These are phyloP conservation scores for Candidula unifasciata DNA, from an alignment of 2,888 invertebrate species.

Conservation along the genomic window DNA sequence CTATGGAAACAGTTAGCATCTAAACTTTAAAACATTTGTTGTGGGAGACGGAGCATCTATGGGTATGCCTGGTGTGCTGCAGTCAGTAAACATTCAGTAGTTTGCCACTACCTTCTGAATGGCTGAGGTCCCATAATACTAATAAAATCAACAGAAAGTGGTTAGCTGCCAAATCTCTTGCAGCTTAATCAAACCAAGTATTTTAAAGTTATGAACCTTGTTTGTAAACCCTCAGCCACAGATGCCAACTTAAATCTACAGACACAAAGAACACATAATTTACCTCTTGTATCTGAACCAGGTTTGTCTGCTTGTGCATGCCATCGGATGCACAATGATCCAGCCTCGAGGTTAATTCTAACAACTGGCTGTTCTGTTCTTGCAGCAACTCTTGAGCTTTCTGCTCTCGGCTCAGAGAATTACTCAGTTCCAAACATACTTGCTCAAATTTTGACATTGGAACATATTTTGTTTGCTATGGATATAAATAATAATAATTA, in stretches of 20 bases:
- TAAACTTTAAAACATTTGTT: too few species aligned
- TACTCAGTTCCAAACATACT: conserved; percentile 73
- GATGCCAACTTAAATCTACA: not conserved
- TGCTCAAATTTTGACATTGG: conserved; percentile 73
- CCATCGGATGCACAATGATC: conserved; percentile 68
- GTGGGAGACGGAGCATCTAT: too few species aligned
- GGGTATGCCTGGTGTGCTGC: too few species aligned
- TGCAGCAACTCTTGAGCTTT: conserved; percentile 73
- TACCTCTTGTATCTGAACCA: conserved; percentile 72
- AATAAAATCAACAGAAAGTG: too few species aligned
- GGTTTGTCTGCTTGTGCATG: conserved; percentile 67
- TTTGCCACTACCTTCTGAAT: too few species aligned
- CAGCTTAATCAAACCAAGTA: too few species aligned
- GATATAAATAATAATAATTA: conserved; percentile 5
- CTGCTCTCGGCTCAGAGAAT: conserved; percentile 72
- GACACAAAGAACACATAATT: not conserved
- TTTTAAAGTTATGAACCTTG: too few species aligned
- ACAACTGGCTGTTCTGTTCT: conserved; percentile 73
- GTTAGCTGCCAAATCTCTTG: too few species aligned
- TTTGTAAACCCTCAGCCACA: too few species aligned
- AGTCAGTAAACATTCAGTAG: too few species aligned
- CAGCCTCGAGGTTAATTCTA: conserved; percentile 66
- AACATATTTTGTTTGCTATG: conserved; percentile 68
- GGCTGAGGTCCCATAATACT: too few species aligned
- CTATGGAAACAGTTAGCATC: too few species aligned